These are phyloP conservation scores for Gavia stellata DNA, from an alignment of 2,113 vertebrate species.

Conservation along the genomic window DNA sequence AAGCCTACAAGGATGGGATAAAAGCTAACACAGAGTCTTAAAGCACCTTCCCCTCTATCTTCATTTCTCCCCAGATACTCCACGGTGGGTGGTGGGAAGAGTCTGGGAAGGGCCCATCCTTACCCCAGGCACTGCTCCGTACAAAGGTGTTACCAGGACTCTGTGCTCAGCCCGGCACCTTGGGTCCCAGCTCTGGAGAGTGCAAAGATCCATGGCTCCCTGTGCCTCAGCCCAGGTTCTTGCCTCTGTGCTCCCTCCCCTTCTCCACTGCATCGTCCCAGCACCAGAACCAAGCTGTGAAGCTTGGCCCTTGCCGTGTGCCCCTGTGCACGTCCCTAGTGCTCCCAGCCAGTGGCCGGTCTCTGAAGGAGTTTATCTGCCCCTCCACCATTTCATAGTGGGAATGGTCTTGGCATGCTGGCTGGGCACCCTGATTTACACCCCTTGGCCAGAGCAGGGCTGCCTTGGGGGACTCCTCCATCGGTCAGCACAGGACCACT, in stretches of 20 bases:
- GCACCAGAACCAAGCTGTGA: neutral
- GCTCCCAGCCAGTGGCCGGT: neutral
- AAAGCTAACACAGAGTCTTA: neutral
- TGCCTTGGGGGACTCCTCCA: neutral
- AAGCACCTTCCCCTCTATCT: neutral
- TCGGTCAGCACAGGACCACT: neutral
- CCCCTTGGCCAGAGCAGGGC: neutral
- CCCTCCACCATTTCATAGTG: neutral
- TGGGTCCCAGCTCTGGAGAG: neutral
- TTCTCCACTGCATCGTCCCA: neutral
- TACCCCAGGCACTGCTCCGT: fast-evolving
- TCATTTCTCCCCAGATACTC: neutral
- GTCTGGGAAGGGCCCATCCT: neutral
- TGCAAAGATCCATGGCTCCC: neutral
- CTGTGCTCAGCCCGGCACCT: neutral
- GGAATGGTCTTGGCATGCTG: fast-evolving
- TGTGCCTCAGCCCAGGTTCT: neutral
- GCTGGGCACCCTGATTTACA: neutral
- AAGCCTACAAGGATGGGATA: neutral
- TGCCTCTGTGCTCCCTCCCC: neutral
- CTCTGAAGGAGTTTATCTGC: neutral
- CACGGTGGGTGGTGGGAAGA: neutral
- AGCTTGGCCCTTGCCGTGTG: neutral
- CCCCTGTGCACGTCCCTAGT: fast-evolving
- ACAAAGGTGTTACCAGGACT: neutral